Evolutionary conservation across 2,888 invertebrate species (phyloP), one percentile per base, ranked within the genome.

Genomic region (Diaprepes abbreviatus): DNA sequence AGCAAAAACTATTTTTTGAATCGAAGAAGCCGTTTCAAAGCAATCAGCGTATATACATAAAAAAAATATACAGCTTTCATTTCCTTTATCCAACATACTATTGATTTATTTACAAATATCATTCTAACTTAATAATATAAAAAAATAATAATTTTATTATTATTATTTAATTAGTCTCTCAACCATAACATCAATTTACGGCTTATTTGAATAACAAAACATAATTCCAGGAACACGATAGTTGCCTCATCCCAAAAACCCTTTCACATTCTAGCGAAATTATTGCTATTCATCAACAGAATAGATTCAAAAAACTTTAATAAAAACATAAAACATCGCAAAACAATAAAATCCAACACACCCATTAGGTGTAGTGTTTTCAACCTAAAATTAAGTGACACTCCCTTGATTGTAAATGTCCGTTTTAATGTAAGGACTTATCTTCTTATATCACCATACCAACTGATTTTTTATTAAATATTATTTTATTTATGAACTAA

Each of bases 281-380:
- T 67, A 35, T 45, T 45, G 17, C 55, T 48, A 67, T 67, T 67
- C 60, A 67, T 67, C 60, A 33, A n/a, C 48, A 31, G 54, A 54
- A 54, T 54, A 66, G 48, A 66, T 58, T 50, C 50, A 58, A 55
- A 65, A 43, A 70, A 63, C 55, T 35, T 24, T 67, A 50, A 60
- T 65, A 70, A 70, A 59, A 64, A 35, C 35, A 45, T 24, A 31
- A 59, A 70, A 70, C 64, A 64, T 65, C 70, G 36, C 60, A 65
- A 70, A 65, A 70, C 70, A 70, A 70, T 70, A 65, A 70, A 45
- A 45, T 21, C n/a, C 28, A 36, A 55, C 70, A 70, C 70, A 54
- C 70, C 70, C 54, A 54, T 60, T 58, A 59, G 69, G 70, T 65
- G 70, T 70, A 65, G 50, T 63, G 31, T 55, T 65, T 59, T 24